Conservation (phyloP, 2,113 vertebrate genomes). For the Alethe diademata region DNA sequence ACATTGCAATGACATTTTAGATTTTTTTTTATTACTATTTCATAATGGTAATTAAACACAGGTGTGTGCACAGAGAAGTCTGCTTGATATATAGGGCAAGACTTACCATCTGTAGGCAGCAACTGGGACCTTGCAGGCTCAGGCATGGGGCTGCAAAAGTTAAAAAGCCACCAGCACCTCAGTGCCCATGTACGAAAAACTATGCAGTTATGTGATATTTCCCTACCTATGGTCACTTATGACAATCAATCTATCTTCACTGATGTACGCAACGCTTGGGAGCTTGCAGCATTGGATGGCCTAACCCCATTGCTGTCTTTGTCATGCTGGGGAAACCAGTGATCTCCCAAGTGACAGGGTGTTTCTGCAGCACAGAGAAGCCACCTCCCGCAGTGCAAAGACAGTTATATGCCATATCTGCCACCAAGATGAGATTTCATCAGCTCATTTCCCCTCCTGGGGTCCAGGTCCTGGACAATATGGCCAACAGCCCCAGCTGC, state of each 20-base stretch:
- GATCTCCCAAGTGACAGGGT: too few species aligned
- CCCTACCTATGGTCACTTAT: background rate
- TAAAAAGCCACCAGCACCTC: background rate
- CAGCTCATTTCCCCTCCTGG: background rate
- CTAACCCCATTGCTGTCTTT: background rate
- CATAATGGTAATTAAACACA: background rate
- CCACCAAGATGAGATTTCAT: background rate
- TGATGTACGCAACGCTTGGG: background rate
- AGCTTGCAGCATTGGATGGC: background rate
- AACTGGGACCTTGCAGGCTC: accelerated
- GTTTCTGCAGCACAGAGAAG: background rate
- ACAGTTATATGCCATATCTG: background rate
- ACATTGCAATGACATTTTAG: background rate
- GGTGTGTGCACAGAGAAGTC: background rate
- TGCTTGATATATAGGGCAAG: background rate
- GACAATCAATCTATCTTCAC: background rate
- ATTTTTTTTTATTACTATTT: background rate
- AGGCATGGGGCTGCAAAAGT: background rate
- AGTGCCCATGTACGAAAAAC: accelerated
- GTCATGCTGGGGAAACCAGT: background rate
- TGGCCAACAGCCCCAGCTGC: accelerated
- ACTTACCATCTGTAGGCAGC: background rate
- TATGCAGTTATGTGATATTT: background rate
- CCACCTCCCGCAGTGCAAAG: background rate
- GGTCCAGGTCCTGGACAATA: accelerated